A percentile compares a stretch with the other conserved stretches of the same genome.
phyloP scores from a whole-genome alignment of 2,797 vertebrate species.

The Propithecus perrieri region DNA sequence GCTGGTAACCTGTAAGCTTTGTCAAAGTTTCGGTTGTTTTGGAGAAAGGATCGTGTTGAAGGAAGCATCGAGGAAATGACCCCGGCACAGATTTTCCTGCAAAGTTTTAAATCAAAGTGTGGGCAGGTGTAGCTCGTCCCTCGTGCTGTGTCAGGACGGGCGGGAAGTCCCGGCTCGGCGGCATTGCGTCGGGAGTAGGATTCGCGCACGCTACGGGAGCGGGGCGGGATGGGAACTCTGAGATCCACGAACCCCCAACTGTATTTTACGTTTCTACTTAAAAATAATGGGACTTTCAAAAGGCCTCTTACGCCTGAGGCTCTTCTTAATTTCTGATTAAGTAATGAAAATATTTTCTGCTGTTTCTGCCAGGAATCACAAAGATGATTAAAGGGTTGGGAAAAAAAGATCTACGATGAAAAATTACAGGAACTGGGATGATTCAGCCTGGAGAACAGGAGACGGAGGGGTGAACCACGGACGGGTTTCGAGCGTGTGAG shows the following conservation, averaged over 20 bases:
- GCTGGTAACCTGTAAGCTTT: not conserved
- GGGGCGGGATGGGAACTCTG: not conserved
- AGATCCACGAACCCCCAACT: not conserved
- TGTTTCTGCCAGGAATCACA: conserved; percentile 74
- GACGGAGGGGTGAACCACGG: conserved; percentile 43
- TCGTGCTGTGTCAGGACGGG: not conserved
- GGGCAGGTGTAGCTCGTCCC: not conserved
- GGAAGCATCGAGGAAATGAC: not conserved
- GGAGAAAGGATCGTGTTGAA: not conserved
- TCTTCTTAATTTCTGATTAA: conserved; percentile 48
- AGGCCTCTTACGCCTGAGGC: conserved; percentile 9
- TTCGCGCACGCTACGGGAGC: too few species aligned
- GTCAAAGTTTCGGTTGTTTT: not conserved
- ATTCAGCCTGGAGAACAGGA: conserved; percentile 51
- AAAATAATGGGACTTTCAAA: not conserved
- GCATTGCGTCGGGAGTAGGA: too few species aligned
- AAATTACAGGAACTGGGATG: conserved; percentile 58
- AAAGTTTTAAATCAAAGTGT: not conserved
- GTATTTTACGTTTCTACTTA: not conserved
- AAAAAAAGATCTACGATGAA: conserved; percentile 55
- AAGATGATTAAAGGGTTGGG: conserved; percentile 70
- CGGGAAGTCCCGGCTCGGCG: not conserved
- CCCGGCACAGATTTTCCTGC: not conserved
- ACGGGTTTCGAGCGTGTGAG: conserved; percentile 17
- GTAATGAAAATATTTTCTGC: conserved; percentile 65